Percentiles rank a stretch among this genome's conserved stretches.
These are phyloP conservation scores for Onychomys torridus DNA, from an alignment of 2,797 vertebrate genomes.

Conservation along the genomic window DNA sequence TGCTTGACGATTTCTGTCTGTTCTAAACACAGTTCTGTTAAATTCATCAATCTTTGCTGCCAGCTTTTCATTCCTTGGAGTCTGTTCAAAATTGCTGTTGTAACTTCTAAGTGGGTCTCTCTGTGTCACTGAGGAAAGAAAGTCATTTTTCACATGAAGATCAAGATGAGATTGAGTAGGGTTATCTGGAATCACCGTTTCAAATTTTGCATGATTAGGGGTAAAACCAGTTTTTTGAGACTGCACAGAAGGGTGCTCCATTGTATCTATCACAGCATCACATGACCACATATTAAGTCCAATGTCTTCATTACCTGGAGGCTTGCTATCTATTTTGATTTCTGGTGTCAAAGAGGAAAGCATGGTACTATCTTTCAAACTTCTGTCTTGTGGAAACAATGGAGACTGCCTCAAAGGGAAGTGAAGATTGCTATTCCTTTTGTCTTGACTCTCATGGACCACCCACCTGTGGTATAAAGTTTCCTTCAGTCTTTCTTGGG, in stretches of 20 bases:
- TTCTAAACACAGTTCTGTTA: constrained; percentile 95
- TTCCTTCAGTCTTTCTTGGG: constrained; percentile 86
- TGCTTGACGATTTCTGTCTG: constrained; percentile 89
- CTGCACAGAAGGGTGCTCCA: constrained; percentile 79
- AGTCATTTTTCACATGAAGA: constrained; percentile 66
- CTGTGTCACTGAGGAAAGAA: constrained; percentile 39
- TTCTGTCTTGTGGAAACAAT: constrained; percentile 88
- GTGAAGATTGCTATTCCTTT: constrained; percentile 87
- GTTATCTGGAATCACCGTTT: constrained; percentile 81
- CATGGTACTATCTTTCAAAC: constrained; percentile 84
- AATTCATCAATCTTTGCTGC: constrained; percentile 97
- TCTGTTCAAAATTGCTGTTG: constrained; percentile 83
- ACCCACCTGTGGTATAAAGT: constrained; percentile 84
- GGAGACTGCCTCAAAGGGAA: constrained; percentile 88
- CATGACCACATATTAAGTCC: constrained; percentile 91
- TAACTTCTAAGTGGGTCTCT: constrained; percentile 77
- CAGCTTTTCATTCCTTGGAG: constrained; percentile 92
- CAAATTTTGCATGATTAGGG: constrained; percentile 88
- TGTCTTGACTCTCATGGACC: constrained; percentile 83
- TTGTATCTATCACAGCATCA: constrained; percentile 85
- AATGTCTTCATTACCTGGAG: constrained; percentile 84
- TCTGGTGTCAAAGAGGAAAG: constrained; percentile 83
- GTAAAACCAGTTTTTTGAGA: constrained; percentile 93
- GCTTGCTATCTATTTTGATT: constrained; percentile 78
- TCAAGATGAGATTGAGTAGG: constrained; percentile 70